Percentiles rank a stretch among this genome's conserved stretches.
phyloP scores from a whole-genome alignment of 2,113 vertebrate species.

The Gavia stellata region DNA sequence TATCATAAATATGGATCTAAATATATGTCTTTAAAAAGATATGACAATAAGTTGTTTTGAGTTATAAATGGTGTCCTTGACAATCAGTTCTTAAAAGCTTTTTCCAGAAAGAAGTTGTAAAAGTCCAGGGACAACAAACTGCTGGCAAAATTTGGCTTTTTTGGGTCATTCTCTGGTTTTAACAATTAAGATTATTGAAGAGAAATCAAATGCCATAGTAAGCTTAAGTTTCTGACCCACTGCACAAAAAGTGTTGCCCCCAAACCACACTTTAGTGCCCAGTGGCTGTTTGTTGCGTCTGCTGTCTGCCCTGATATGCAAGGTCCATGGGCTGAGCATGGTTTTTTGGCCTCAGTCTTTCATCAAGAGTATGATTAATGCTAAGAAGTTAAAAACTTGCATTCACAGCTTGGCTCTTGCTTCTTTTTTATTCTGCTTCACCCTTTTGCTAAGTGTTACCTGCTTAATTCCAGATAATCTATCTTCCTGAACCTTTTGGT shows the following conservation, averaged over 20 bases:
- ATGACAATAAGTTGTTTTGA: neutral
- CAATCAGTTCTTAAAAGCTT: neutral
- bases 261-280: neutral
- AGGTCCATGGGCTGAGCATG: neutral
- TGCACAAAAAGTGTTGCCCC: neutral
- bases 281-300: neutral
- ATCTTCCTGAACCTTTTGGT: neutral
- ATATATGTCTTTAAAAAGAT: neutral
- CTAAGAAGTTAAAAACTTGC: neutral
- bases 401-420: neutral
- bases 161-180: neutral
- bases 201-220: neutral
- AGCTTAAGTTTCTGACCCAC: neutral
- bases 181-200: neutral
- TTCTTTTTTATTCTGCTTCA: neutral
- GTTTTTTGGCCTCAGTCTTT: neutral
- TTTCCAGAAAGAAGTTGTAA: neutral
- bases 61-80: neutral
- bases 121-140: neutral
- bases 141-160: neutral
- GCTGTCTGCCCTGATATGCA: neutral
- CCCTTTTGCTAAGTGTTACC: neutral
- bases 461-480: neutral
- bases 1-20: neutral
- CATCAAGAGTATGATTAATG: neutral